A percentile compares a stretch with the other conserved stretches of the same genome.
Evolutionary conservation across 1,140 invertebrate species (phyloP).

Genomic region (Orchestia grillus): DNA sequence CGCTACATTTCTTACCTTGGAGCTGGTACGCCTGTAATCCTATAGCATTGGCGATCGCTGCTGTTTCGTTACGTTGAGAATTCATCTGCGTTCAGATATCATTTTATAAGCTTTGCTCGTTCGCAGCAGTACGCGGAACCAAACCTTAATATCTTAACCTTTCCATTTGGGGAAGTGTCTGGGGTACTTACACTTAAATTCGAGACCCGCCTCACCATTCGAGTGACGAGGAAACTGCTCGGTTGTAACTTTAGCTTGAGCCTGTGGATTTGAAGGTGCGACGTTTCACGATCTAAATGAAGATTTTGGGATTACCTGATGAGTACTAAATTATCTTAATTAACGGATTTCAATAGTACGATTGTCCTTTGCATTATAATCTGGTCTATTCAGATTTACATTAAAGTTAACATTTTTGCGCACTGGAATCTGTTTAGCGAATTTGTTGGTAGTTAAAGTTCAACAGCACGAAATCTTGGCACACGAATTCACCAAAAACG

Average conservation of each 20-base stretch:
- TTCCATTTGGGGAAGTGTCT: background rate
- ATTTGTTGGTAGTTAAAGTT: background rate
- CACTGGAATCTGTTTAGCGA: background rate
- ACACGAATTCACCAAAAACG: background rate
- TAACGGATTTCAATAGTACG: background rate
- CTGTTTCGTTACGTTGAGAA: background rate
- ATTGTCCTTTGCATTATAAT: background rate
- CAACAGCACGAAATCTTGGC: background rate
- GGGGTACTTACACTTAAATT: background rate
- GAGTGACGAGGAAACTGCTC: background rate
- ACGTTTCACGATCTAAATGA: background rate
- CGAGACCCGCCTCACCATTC: background rate
- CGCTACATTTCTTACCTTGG: background rate
- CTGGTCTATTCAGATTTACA: too few species aligned
- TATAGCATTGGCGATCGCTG: background rate
- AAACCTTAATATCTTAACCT: background rate
- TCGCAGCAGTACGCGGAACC: background rate
- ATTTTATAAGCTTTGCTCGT: background rate
- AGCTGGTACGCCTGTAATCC: background rate
- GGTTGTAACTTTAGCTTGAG: background rate
- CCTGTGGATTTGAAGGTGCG: background rate
- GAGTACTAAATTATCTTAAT: background rate
- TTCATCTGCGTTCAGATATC: too few species aligned
- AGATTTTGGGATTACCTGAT: background rate
- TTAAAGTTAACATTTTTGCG: background rate